Conservation (phyloP, 2,888 invertebrate genomes). For the Gortyna flavago region DNA sequence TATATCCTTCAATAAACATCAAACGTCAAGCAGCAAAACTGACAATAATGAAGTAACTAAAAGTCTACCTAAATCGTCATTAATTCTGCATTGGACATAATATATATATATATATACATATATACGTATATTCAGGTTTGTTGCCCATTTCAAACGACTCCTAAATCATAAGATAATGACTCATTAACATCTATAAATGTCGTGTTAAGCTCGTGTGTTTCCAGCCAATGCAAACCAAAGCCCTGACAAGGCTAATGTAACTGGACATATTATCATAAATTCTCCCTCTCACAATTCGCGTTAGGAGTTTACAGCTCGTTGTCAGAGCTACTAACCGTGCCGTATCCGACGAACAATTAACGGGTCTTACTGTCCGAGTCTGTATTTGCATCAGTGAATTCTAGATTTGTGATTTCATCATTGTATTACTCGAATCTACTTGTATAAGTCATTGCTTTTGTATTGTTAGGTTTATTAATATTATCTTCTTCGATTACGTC, state of each 20-base stretch:
- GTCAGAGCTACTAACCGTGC: constrained; percentile 35
- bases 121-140: neutral
- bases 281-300: constrained; percentile 30
- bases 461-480: constrained; percentile 2
- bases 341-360: constrained; percentile 41
- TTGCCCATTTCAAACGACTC: neutral
- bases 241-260: constrained; percentile 31
- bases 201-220: constrained; percentile 29
- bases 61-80: neutral
- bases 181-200: constrained; percentile 41
- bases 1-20: neutral
- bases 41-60: neutral
- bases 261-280: constrained; percentile 49
- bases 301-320: constrained; percentile 49
- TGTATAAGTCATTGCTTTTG: constrained; percentile 10
- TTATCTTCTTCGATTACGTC: neutral
- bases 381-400: constrained; percentile 33
- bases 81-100: neutral
- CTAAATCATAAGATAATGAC: constrained; percentile 33
- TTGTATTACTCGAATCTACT: neutral
- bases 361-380: constrained; percentile 29
- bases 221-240: constrained; percentile 33
- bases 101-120: too few species aligned
- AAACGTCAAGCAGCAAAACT: too few species aligned
- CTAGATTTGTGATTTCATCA: constrained; percentile 37